A percentile compares a stretch with the other conserved stretches of the same genome.
phyloP scores from a whole-genome alignment of 2,113 vertebrate genomes.

The Calypte anna region DNA sequence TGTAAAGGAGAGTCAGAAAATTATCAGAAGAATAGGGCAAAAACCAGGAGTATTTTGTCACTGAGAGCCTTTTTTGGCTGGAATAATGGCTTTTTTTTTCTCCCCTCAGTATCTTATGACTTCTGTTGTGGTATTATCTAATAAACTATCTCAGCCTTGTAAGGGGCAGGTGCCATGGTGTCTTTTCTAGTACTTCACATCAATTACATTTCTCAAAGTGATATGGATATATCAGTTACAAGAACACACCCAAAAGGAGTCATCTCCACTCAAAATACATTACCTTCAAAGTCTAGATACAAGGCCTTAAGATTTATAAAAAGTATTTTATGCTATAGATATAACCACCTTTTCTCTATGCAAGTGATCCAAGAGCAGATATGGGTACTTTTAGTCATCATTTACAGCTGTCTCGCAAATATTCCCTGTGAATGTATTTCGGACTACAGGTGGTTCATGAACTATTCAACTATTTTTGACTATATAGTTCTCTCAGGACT shows the following conservation, averaged over 20 bases:
- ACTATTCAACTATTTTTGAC: slow-evolving; percentile 39
- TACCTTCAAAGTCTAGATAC: background rate
- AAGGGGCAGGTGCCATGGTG: background rate
- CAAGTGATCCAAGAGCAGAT: background rate
- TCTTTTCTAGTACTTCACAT: background rate
- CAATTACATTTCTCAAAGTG: background rate
- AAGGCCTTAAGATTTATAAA: background rate
- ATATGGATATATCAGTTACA: background rate
- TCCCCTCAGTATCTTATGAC: background rate
- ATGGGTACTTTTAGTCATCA: background rate
- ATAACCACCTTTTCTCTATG: background rate
- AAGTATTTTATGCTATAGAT: background rate
- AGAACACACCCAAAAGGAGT: background rate
- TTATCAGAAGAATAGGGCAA: background rate
- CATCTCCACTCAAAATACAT: background rate
- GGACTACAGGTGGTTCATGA: slow-evolving; percentile 43
- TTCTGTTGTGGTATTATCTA: background rate
- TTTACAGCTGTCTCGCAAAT: slow-evolving; percentile 39
- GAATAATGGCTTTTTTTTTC: background rate
- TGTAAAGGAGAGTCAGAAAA: background rate
- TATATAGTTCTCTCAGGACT: background rate
- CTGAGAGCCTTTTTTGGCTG: background rate
- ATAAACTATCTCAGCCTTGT: background rate
- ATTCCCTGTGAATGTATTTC: background rate
- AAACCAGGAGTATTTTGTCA: background rate